Percentiles rank a stretch among this genome's conserved stretches.
Conservation (phyloP, 2,113 vertebrate species). For the Carettochelys insculpta region DNA sequence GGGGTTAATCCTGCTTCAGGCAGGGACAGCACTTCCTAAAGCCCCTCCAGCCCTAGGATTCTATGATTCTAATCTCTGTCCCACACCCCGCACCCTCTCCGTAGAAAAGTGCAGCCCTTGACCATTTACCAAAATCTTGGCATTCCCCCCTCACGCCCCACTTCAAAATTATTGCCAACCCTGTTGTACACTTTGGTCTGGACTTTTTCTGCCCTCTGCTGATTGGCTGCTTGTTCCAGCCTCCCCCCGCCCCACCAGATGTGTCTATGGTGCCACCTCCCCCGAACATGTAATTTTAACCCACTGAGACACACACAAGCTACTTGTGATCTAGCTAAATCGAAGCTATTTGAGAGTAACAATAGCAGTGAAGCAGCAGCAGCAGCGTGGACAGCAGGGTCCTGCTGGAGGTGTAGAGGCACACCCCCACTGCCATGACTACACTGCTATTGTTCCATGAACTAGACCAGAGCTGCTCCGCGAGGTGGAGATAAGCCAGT, state of each 20-base stretch:
- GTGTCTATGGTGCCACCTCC: not conserved
- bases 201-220: rapidly evolving
- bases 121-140: no score
- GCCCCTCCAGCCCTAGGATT: no score
- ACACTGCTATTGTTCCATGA: not conserved
- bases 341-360: not conserved
- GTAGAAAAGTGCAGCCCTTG: no score
- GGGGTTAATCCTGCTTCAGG: no score
- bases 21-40: no score
- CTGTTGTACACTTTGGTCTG: not conserved
- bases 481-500: no score
- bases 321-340: not conserved
- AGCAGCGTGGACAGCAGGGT: not conserved
- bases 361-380: not conserved
- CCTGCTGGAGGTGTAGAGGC: no score
- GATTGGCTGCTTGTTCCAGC: not conserved
- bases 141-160: no score
- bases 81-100: no score
- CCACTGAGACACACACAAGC: not conserved
- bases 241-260: rapidly evolving
- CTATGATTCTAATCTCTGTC: no score
- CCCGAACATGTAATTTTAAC: not conserved
- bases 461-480: not conserved
- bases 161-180: no score
- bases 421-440: not conserved